phyloP scores from a whole-genome alignment of 2,888 invertebrate genomes.

The Tetheella fluctuosa region DNA sequence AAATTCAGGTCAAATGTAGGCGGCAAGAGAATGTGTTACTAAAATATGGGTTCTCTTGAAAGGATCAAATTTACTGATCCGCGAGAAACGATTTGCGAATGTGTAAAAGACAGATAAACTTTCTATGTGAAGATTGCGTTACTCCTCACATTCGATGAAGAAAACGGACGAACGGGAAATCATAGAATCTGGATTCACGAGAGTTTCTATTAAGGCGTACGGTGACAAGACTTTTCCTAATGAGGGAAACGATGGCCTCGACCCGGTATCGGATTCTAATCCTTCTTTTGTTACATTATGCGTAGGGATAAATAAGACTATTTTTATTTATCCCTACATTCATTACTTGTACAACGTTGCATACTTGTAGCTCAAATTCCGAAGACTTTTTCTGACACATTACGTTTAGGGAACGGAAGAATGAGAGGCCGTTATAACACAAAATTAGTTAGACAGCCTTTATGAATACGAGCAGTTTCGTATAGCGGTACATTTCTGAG shows the following conservation, averaged over 20 bases:
- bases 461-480: background rate
- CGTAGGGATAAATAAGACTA: background rate
- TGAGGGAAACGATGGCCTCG: conserved; percentile 5
- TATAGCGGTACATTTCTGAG: background rate
- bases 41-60: background rate
- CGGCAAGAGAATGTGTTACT: background rate
- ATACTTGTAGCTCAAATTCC: too few relatives aligned
- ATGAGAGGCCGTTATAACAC: too few relatives aligned
- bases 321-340: background rate
- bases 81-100: background rate
- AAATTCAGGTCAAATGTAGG: background rate
- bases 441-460: too few relatives aligned
- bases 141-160: background rate
- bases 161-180: background rate
- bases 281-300: background rate
- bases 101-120: background rate
- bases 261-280: background rate
- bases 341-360: too few relatives aligned
- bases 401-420: too few relatives aligned
- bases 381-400: too few relatives aligned
- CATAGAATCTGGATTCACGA: background rate
- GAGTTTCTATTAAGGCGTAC: conserved; percentile 4
- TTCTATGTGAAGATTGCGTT: background rate
- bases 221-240: conserved; percentile 6
- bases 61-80: background rate